phyloP scores from a whole-genome alignment of 2,113 vertebrate species.

The Leucoraja erinaceus region DNA sequence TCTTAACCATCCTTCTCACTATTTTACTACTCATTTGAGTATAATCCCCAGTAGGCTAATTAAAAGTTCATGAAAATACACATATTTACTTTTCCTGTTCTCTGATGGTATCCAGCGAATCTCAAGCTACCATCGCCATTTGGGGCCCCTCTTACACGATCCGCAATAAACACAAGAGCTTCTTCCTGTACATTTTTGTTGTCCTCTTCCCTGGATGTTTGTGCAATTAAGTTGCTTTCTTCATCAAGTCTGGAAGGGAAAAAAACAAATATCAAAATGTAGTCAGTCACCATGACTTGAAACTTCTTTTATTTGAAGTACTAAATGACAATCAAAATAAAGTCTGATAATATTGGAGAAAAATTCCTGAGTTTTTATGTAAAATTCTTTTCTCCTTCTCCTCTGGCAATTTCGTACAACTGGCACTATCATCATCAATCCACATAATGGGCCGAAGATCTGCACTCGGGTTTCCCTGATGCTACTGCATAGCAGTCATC shows the following conservation, averaged over 20 bases:
- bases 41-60: background rate
- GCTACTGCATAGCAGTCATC: background rate
- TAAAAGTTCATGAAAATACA: background rate
- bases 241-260: background rate
- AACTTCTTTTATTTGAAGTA: background rate
- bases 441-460: background rate
- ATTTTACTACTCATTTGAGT: background rate
- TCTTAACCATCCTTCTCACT: background rate
- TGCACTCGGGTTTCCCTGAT: background rate
- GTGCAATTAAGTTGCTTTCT: background rate
- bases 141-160: slow-evolving; percentile 46
- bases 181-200: background rate
- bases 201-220: background rate
- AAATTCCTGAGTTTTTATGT: background rate
- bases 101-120: slow-evolving; percentile 46
- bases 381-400: background rate
- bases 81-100: slow-evolving; percentile 43
- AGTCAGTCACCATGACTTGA: background rate
- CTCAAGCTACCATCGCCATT: slow-evolving; percentile 45
- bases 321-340: background rate
- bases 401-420: background rate
- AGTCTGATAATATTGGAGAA: background rate
- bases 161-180: slow-evolving; percentile 45
- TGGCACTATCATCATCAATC: background rate
- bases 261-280: background rate